Evolutionary conservation across 1,140 invertebrate genomes (phyloP).

Genomic region (Chironomus striatipennis): DNA sequence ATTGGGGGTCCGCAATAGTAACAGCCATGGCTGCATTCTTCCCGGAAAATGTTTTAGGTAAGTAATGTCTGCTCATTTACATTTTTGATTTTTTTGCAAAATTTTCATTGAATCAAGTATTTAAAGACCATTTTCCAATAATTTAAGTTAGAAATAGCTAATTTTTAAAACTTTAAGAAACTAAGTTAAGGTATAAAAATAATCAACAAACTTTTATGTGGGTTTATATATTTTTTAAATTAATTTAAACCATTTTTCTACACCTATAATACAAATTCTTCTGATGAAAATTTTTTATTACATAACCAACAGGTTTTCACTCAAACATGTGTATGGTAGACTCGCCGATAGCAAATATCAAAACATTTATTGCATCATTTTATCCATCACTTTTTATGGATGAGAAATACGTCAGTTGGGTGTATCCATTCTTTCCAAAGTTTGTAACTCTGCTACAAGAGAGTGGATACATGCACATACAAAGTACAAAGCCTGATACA

Average conservation of each 20-base stretch:
- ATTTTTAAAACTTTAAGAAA: too few species aligned
- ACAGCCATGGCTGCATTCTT: slow-evolving; percentile 53
- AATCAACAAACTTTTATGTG: too few species aligned
- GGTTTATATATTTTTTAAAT: too few species aligned
- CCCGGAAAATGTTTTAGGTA: slow-evolving; percentile 57
- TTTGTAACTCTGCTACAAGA: slow-evolving; percentile 52
- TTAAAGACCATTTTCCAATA: too few species aligned
- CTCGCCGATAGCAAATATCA: slow-evolving; percentile 34
- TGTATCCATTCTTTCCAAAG: slow-evolving; percentile 51
- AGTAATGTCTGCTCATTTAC: too few species aligned
- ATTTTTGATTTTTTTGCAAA: too few species aligned
- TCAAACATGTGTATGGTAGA: slow-evolving; percentile 50
- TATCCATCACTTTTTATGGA: slow-evolving; percentile 50
- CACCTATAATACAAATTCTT: too few species aligned
- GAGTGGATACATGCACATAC: slow-evolving; percentile 72
- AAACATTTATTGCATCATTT: slow-evolving; percentile 44
- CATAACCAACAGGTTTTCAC: slow-evolving; percentile 41
- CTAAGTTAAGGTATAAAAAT: too few species aligned
- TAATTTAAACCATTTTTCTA: too few species aligned
- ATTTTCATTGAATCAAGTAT: too few species aligned
- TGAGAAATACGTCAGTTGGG: slow-evolving; percentile 44
- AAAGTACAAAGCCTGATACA: slow-evolving; percentile 86
- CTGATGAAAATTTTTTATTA: too few species aligned
- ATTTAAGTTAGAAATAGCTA: too few species aligned
- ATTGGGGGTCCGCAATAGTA: slow-evolving; percentile 64